These are phyloP conservation scores for Streptopelia turtur DNA, from an alignment of 2,797 vertebrate species.

Conservation along the genomic window DNA sequence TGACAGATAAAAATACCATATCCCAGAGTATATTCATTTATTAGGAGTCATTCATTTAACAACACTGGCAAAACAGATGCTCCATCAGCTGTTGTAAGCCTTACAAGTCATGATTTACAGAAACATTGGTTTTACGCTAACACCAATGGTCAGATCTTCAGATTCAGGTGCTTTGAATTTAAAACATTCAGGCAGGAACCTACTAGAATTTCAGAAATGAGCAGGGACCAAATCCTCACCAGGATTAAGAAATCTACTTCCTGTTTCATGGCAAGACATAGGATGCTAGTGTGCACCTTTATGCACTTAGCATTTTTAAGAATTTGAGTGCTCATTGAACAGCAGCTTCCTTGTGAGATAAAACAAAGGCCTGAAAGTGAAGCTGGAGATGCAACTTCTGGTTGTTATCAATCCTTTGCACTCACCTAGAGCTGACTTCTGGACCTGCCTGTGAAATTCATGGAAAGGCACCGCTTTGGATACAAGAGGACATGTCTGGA, in stretches of 20 bases:
- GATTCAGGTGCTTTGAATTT: neutral
- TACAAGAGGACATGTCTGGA: slow-evolving; percentile 65
- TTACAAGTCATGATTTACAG: neutral
- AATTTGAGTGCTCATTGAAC: neutral
- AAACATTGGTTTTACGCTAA: neutral
- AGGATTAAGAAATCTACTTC: neutral
- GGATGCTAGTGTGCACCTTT: neutral
- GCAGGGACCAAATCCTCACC: neutral
- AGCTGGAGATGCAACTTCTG: neutral
- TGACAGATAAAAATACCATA: neutral
- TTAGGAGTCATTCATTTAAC: neutral
- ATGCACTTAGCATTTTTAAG: neutral
- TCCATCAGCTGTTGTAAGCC: neutral
- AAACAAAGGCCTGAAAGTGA: neutral
- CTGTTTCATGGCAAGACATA: neutral
- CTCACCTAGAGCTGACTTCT: slow-evolving; percentile 59
- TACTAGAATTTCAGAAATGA: neutral
- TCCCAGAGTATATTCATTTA: neutral
- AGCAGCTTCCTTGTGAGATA: neutral
- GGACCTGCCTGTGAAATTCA: slow-evolving; percentile 43
- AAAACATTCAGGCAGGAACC: neutral
- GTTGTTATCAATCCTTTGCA: neutral
- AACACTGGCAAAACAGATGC: neutral
- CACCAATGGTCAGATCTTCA: neutral
- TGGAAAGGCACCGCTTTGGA: slow-evolving; percentile 70